A percentile compares a stretch with the other conserved stretches of the same genome.
These are phyloP conservation scores for Agonopterix subpropinquella DNA, from an alignment of 2,888 invertebrate genomes.

Conservation along the genomic window DNA sequence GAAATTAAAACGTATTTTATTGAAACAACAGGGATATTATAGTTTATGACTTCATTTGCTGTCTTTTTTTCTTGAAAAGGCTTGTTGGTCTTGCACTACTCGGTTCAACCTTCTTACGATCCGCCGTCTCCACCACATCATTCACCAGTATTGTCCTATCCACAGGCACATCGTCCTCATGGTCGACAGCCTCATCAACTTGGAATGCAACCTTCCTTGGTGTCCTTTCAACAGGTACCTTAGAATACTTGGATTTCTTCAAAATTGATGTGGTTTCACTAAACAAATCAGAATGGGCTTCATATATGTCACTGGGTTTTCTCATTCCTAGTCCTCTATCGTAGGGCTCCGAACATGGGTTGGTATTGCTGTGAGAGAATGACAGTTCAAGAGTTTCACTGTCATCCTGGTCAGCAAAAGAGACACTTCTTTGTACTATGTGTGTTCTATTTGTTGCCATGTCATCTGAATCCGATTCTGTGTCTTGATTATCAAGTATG, in stretches of 20 bases:
- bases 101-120: conserved; percentile 19
- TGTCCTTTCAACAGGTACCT: conserved; percentile 1
- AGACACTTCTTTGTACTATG: conserved; percentile 39
- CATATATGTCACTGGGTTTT: conserved; percentile 65
- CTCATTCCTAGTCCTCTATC: conserved; percentile 40
- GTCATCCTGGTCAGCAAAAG: conserved; percentile 57
- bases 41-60: conserved; percentile 25
- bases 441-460: conserved; percentile 7
- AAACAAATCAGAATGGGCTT: conserved; percentile 37
- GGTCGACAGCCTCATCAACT: conserved; percentile 9
- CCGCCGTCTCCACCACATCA: conserved; percentile 48
- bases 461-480: conserved; percentile 18
- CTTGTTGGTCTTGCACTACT: conserved; percentile 44
- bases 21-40: neutral
- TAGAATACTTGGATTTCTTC: conserved; percentile 49
- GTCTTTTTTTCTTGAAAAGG: conserved; percentile 56
- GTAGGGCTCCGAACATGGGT: conserved; percentile 31
- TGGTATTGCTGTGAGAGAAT: conserved; percentile 48
- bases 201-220: conserved; percentile 4
- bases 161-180: conserved; percentile 10
- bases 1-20: too few species aligned
- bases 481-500: conserved; percentile 36
- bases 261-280: conserved; percentile 49
- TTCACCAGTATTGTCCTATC: conserved; percentile 41
- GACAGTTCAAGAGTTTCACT: conserved; percentile 49